phyloP scores from a whole-genome alignment of 2,113 vertebrate species.

The Mormoops blainvillei region DNA sequence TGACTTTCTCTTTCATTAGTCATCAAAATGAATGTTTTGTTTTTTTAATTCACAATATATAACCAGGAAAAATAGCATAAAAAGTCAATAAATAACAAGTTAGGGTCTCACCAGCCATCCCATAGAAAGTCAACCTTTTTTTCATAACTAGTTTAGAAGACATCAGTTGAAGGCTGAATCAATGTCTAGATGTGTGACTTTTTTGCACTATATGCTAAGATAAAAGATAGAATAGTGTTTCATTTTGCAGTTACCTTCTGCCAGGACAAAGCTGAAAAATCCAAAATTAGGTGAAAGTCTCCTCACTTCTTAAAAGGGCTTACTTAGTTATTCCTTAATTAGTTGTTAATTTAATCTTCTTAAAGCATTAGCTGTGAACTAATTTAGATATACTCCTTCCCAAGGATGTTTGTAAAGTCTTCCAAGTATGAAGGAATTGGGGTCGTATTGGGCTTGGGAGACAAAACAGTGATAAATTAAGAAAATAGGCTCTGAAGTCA shows the following conservation, averaged over 20 bases:
- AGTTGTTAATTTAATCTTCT: background rate
- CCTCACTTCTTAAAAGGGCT: background rate
- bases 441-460: background rate
- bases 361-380: background rate
- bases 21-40: conserved; percentile 10
- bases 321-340: background rate
- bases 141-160: conserved; percentile 35
- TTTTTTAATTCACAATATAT: conserved; percentile 43
- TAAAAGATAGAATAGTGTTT: background rate
- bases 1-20: conserved; percentile 43
- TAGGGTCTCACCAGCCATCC: conserved; percentile 5
- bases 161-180: conserved; percentile 35
- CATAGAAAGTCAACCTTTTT: conserved; percentile 36
- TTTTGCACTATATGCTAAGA: background rate
- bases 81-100: conserved; percentile 44
- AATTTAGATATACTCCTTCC: background rate
- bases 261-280: background rate
- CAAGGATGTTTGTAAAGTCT: background rate
- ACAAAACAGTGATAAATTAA: background rate
- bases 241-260: background rate
- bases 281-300: background rate
- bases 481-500: background rate
- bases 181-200: background rate
- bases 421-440: background rate
- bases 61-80: conserved; percentile 57